A percentile compares a stretch with the other conserved stretches of the same genome.
phyloP scores from a whole-genome alignment of 2,113 vertebrate genomes.

The Anarrhichthys ocellatus region DNA sequence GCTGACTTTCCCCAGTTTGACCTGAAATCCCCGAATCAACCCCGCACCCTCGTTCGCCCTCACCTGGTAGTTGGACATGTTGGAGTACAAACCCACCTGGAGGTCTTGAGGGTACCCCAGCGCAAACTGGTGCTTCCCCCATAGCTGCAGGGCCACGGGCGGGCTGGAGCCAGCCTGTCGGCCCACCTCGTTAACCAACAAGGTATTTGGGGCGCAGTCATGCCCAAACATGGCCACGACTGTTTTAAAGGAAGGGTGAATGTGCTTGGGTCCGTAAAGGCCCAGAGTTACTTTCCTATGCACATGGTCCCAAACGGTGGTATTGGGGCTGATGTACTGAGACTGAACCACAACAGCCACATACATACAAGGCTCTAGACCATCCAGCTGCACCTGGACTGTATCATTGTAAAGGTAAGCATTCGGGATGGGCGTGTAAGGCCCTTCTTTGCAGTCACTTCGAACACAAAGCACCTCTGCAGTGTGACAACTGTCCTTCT shows the following conservation, averaged over 20 bases:
- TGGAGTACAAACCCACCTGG: slow-evolving; percentile 92
- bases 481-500: slow-evolving; percentile 84
- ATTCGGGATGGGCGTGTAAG: slow-evolving; percentile 85
- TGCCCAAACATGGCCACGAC: slow-evolving; percentile 96
- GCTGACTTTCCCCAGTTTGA: slow-evolving; percentile 94
- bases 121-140: slow-evolving; percentile 95
- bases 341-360: slow-evolving; percentile 89
- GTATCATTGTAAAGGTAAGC: slow-evolving; percentile 90
- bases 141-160: slow-evolving; percentile 92
- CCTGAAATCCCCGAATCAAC: slow-evolving; percentile 90
- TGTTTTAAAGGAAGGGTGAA: slow-evolving; percentile 95
- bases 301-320: slow-evolving; percentile 93
- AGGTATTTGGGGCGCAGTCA: slow-evolving; percentile 92
- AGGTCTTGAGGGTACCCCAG: slow-evolving; percentile 92
- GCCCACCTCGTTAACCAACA: slow-evolving; percentile 90
- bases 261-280: slow-evolving; percentile 95
- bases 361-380: slow-evolving; percentile 95
- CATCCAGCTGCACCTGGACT: slow-evolving; percentile 91
- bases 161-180: slow-evolving; percentile 83
- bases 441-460: slow-evolving; percentile 92
- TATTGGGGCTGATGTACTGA: slow-evolving; percentile 83
- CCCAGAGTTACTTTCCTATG: slow-evolving; percentile 92
- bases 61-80: slow-evolving; percentile 94
- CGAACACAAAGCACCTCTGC: slow-evolving; percentile 90
- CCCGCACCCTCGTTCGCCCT: slow-evolving; percentile 85